Evolutionary conservation across 2,797 vertebrate species (phyloP), one percentile per base, ranked within the genome.

Genomic region (Graptemys geographica): DNA sequence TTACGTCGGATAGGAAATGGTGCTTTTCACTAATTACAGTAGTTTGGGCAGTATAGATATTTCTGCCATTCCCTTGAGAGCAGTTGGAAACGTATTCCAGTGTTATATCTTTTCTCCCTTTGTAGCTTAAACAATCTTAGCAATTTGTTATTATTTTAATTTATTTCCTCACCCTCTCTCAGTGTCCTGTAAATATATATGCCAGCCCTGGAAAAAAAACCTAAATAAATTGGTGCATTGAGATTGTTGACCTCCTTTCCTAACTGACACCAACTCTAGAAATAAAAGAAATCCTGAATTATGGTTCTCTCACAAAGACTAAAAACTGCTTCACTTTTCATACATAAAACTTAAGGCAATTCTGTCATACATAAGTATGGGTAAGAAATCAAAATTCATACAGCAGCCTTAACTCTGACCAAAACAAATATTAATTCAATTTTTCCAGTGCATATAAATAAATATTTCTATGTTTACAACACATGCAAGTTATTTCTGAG

Each of bases 41-140:
- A 41, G 5, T 31, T 16, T 83, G 21, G 5, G 10, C 47, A 0
- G 0, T n/a, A 37, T 23, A 62, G 3, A 1, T 88, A 44, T 1
- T 47, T 83, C 31, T 25, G 49, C 0, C 28, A 81, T 74, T 10
- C 59, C 12, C 21, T 84, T 5, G 5, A 79, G 5, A 84, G 87
- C 6, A 85, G 0, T 19, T 49, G 3, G 2, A 21, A 82, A 11
- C 59, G n/a, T 55, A 3, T 57, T 65, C 53, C 31, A 41, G n/a
- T 72, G 21, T 37, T 72, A 10, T 37, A 2, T 15, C 18, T 1
- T 89, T 91, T 92, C n/a, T 76, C 15, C 81, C 31, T 56, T 3
- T 56, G 25, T 18, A 89, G 19, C 11, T 81, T 49, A 47, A 59
- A 33, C 76, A 72, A 72, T 72, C 69, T 23, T 41, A 41, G n/a